Base-by-base conservation (phyloP, 1,140 invertebrate species). In the Pseudomyrmex concolor region DNA sequence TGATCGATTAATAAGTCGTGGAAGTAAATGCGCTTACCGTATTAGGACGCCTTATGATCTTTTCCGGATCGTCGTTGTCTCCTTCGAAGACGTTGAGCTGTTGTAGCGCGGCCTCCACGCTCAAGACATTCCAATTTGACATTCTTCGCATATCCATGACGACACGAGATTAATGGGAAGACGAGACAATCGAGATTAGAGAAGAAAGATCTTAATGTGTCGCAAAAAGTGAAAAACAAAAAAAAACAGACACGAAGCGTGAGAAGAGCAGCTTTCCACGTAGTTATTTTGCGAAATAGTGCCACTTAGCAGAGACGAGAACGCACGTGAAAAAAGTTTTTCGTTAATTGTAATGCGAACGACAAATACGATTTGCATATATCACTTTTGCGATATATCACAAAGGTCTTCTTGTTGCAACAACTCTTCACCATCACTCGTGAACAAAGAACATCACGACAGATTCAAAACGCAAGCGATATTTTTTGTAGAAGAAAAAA, bases 121-220 rank as follows among this genome's bases (percentile, higher is more conserved):
- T 94, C 51, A 95, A 81, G 19, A 92, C 91, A 74, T 94, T 94
- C 94, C 94, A 95, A 85, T 90, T 94, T 2, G 94, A 94, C 93
- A 94, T 93, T 86, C 93, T 93, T 84, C 94, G 93, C 19, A 84
- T n/a, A 63, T 94, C 94, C 93, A 94, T 94, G 17, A 25, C 2
- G 64, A 70, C 34, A 34, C 7, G 22, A 19, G 51, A 17, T 59
- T 22, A 48, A 34, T 34, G 34, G 68, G 45, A 25, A 67, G 55
- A 82, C 48, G 68, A 80, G 54, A 25, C 50, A 81, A 50, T 86
- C 25, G 86, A 34, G 34, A 85, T 91, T 84, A 55, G 55, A 66
- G 63, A 87, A 67, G 22, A 45, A 34, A 34, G 34, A 89, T 89
- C 83, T 8, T 13, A 76, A 59, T 5, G 10, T 17, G 19, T 34